Evolutionary conservation across 2,888 invertebrate genomes (phyloP).

Genomic region (Hydriomena furcata): DNA sequence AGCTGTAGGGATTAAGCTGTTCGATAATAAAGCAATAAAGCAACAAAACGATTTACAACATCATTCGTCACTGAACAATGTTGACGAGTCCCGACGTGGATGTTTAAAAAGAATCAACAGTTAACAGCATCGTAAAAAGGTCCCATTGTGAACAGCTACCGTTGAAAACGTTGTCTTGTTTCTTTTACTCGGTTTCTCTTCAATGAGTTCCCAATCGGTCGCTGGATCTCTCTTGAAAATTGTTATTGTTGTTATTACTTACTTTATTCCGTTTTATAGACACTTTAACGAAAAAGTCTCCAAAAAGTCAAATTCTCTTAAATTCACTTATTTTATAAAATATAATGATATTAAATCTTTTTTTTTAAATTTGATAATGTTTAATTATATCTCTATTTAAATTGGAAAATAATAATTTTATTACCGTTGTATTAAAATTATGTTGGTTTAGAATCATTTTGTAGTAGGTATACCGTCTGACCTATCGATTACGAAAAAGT

Average conservation of each 20-base stretch:
- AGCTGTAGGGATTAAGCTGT: neutral
- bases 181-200: slow-evolving; percentile 9
- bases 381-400: too few species aligned
- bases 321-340: too few species aligned
- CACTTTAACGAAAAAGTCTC: too few species aligned
- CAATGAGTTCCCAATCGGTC: slow-evolving; percentile 3
- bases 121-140: slow-evolving; percentile 80
- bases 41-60: slow-evolving; percentile 43
- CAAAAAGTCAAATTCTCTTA: too few species aligned
- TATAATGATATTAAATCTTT: too few species aligned
- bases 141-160: slow-evolving; percentile 73
- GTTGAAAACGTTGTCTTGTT: slow-evolving; percentile 64
- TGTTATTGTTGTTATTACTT: slow-evolving; percentile 3
- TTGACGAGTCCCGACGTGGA: slow-evolving; percentile 74
- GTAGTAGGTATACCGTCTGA: too few species aligned
- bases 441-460: too few species aligned
- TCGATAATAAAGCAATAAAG: slow-evolving; percentile 30
- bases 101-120: slow-evolving; percentile 82
- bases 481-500: too few species aligned
- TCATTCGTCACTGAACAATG: slow-evolving; percentile 70
- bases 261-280: neutral
- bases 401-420: too few species aligned
- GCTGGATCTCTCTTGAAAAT: slow-evolving; percentile 2
- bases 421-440: too few species aligned
- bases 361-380: too few species aligned